Base-by-base conservation (phyloP, 2,113 vertebrate species). In the Thamnaconus septentrionalis region DNA sequence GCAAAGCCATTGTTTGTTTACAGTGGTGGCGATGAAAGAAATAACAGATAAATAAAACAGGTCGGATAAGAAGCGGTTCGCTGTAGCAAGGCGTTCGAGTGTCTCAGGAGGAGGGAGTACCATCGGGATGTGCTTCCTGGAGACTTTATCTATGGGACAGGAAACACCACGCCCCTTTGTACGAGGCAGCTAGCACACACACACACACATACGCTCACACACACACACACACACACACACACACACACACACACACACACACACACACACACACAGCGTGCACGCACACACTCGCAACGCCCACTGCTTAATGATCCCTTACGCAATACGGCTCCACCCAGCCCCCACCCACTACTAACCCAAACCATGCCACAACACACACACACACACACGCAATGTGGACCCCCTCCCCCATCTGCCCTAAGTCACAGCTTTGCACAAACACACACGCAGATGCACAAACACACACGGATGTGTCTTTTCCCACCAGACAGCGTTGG, bases 101-200 rank as follows among this genome's bases (percentile, higher is more conserved):
- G 49, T 59, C 45, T 48, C 7, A 10, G 46, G 31, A 1, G 31
- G 70, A 66, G 12, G 3, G 18, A 70, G 65, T 40, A 65, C 53
- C 66, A 73, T 53, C 64, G 73, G 57, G 56, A 75, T 62, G 58
- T 47, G 59, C 63, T 83, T 84, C 79, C 79, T 79, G 47, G 51
- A 70, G 73, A 80, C 78, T 75, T 84, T 87, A 88, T 85, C 86
- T 81, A 43, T 61, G 60, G 11, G 73, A 73, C 82, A 85, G 83
- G 83, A 87, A 87, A 78, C 75, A 62, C 58, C 59, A 81, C 71
- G 73, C 73, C 73, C 75, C 67, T 73, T 53, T 62, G 53, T 56
- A 66, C 69, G 68, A 77, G 85, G 82, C 77, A 76, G 83, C 79
- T 78, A 10, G 42, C 69, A 61, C 60, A 46, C 50, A 66, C 68